Evolutionary conservation across 64 coral and sea anemone species (phyloP).

Genomic region (Astreopora myriophthalma): DNA sequence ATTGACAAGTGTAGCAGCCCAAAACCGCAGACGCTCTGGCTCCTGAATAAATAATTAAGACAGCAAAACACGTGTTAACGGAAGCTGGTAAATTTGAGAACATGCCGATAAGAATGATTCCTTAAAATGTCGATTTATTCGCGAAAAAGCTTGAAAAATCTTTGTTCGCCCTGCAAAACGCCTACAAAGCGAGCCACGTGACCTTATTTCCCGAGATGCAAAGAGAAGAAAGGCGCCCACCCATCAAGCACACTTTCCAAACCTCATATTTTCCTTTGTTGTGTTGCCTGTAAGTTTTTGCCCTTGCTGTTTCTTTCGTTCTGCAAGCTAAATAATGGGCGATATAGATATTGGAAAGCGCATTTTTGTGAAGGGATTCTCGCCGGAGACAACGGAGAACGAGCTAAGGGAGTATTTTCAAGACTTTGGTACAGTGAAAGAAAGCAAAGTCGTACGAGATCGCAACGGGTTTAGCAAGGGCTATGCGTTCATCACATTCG

Average conservation of each 20-base stretch:
- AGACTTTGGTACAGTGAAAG: constrained; percentile 87
- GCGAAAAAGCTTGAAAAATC: background rate
- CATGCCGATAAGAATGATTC: background rate
- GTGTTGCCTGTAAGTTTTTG: constrained; percentile 20
- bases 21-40: background rate
- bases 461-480: constrained; percentile 86
- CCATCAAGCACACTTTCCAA: background rate
- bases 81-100: background rate
- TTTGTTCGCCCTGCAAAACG: too few species aligned
- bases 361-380: constrained; percentile 99
- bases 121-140: background rate
- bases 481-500: constrained; percentile 99
- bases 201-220: constrained; percentile 21
- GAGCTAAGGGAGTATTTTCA: constrained; percentile 95
- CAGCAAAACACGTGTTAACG: too few species aligned
- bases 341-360: constrained; percentile 92
- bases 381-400: constrained; percentile 93
- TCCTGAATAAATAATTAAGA: background rate
- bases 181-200: background rate
- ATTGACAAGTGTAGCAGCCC: background rate
- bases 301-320: background rate
- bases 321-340: constrained; percentile 46
- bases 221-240: background rate
- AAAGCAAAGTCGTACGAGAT: constrained; percentile 95
- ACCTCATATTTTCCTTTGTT: background rate